These are phyloP conservation scores for Passerina amoena DNA, from an alignment of 2,113 vertebrate genomes.

Conservation along the genomic window DNA sequence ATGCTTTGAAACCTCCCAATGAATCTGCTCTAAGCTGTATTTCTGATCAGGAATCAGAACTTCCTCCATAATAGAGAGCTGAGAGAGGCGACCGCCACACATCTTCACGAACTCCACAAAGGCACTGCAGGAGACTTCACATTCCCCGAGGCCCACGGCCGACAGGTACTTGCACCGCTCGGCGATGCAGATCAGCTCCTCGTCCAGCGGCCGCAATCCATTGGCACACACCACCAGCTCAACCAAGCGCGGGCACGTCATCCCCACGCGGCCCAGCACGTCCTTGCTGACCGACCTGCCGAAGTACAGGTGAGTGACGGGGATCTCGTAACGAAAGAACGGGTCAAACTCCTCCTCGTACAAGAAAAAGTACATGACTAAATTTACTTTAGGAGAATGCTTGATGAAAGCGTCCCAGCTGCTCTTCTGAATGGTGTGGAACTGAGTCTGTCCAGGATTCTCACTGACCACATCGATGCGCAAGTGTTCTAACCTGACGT, in stretches of 20 bases:
- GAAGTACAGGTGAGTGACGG: slow-evolving; percentile 95
- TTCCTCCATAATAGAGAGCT: slow-evolving; percentile 98
- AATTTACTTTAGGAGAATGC: slow-evolving; percentile 95
- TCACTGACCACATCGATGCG: slow-evolving; percentile 97
- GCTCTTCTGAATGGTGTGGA: slow-evolving; percentile 94
- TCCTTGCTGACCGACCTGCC: slow-evolving; percentile 96
- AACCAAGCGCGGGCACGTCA: slow-evolving; percentile 92
- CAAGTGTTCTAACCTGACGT: slow-evolving; percentile 93
- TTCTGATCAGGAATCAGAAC: slow-evolving; percentile 95
- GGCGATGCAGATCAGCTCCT: slow-evolving; percentile 95
- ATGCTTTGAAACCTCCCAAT: slow-evolving; percentile 98
- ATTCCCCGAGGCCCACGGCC: slow-evolving; percentile 94
- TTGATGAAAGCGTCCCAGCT: slow-evolving; percentile 98
- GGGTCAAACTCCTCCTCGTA: slow-evolving; percentile 96
- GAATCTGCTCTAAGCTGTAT: slow-evolving; percentile 94
- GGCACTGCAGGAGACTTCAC: slow-evolving; percentile 96
- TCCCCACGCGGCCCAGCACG: slow-evolving; percentile 91
- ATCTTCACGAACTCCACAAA: slow-evolving; percentile 98
- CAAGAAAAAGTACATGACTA: slow-evolving; percentile 99
- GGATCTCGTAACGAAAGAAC: slow-evolving; percentile 93
- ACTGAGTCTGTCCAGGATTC: slow-evolving; percentile 91
- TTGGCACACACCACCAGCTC: slow-evolving; percentile 98
- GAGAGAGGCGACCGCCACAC: slow-evolving; percentile 92
- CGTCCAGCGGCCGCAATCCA: slow-evolving; percentile 92
- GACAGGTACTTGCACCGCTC: slow-evolving; percentile 93